Percentiles rank a stretch among this genome's conserved stretches.
phyloP scores from a whole-genome alignment of 2,888 invertebrate species.

The Cephus sareptanus region DNA sequence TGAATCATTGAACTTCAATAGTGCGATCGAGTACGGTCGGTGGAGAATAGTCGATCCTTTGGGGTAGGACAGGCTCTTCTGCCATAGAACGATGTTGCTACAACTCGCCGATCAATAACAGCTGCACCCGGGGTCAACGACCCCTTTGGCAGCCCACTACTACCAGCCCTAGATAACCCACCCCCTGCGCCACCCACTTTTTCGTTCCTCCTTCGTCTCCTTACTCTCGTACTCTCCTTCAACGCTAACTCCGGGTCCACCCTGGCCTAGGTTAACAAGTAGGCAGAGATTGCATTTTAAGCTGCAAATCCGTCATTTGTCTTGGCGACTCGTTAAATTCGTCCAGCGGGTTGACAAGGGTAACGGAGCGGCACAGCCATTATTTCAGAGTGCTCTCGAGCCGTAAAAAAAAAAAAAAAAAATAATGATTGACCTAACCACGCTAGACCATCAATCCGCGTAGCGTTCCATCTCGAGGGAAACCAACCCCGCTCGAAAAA shows the following conservation, averaged over 20 bases:
- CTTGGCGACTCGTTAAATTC: too few species aligned
- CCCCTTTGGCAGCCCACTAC: constrained; percentile 40
- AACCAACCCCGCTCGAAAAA: not conserved
- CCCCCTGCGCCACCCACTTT: constrained; percentile 16
- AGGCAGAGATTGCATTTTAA: not conserved
- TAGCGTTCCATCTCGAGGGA: not conserved
- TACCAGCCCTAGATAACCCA: constrained; percentile 33
- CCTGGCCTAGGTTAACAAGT: constrained; percentile 37
- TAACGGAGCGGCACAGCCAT: not conserved
- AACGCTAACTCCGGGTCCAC: constrained; percentile 12
- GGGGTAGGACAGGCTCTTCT: constrained; percentile 42
- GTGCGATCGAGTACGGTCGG: not conserved
- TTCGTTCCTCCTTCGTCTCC: not conserved
- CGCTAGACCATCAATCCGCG: not conserved
- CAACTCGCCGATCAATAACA: constrained; percentile 64
- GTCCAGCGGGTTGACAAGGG: not conserved
- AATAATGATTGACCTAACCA: not conserved
- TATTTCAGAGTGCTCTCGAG: not conserved
- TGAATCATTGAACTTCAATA: not conserved
- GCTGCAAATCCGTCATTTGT: not conserved
- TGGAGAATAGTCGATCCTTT: constrained; percentile 36
- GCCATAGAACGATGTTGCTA: constrained; percentile 49
- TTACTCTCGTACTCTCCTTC: not conserved
- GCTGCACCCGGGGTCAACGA: constrained; percentile 62
- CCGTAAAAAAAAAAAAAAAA: not conserved